Evolutionary conservation across 2,113 vertebrate genomes (phyloP).

Genomic region (Lepus timidus): DNA sequence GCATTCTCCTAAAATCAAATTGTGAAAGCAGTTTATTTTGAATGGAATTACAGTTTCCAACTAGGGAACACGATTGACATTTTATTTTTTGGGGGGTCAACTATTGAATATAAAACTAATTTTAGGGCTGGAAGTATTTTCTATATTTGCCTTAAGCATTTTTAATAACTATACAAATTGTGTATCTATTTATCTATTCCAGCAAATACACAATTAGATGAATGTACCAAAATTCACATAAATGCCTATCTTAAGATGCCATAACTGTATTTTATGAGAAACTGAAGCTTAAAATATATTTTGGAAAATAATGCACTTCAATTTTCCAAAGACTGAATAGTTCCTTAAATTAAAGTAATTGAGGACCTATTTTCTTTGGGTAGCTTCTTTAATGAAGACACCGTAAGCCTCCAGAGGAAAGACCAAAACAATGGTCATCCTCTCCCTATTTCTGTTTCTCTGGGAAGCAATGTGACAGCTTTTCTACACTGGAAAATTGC

Average conservation of each 20-base stretch:
- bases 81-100: slow-evolving; percentile 76
- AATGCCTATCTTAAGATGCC: neutral
- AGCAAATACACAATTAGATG: slow-evolving; percentile 54
- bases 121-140: slow-evolving; percentile 35
- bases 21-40: slow-evolving; percentile 83
- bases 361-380: neutral
- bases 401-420: neutral
- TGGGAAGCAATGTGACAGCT: slow-evolving; percentile 52
- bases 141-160: slow-evolving; percentile 67
- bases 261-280: neutral
- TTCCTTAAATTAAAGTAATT: neutral
- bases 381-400: neutral
- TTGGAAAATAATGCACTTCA: slow-evolving; percentile 53
- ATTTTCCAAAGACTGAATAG: neutral
- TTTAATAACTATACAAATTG: slow-evolving; percentile 61
- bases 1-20: slow-evolving; percentile 83
- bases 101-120: slow-evolving; percentile 80
- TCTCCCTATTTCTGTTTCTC: neutral
- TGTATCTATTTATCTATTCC: neutral
- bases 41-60: slow-evolving; percentile 76
- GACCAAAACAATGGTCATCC: neutral
- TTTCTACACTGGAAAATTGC: slow-evolving; percentile 73
- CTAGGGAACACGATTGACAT: slow-evolving; percentile 78
- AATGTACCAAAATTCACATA: slow-evolving; percentile 1
- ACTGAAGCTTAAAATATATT: slow-evolving; percentile 51